Evolutionary conservation across 2,888 invertebrate species (phyloP), one percentile per base, ranked within the genome.

Genomic region (Chalcosyrphus nemorum): DNA sequence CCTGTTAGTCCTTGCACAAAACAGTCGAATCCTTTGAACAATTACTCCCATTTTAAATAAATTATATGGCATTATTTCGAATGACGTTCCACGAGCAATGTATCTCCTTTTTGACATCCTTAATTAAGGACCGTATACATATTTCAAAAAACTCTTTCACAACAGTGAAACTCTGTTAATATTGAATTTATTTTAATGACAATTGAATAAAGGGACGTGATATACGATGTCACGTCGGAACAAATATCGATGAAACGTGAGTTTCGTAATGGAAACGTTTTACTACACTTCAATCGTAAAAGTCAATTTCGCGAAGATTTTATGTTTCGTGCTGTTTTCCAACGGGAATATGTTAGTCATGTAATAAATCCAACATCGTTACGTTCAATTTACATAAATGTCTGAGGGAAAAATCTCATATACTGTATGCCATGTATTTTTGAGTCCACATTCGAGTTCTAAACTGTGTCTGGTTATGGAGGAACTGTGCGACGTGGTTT

Each of bases 361-460:
- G 59, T 57, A 56, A 57, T 75, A 75, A 75, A 75, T 56, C 57
- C 56, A 38, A 65, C 56, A 47, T 65, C 63, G 66, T 66, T 75
- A 75, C 56, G 56, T 65, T 75, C 56, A 75, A 56, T 75, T 66
- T 65, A 47, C 65, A 65, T 57, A 75, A 65, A 75, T 65, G 65
- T 75, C 75, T 65, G 65, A 35, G 43, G n/a, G n/a, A n/a, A 38
- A 65, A 75, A 72, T 61, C 71, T 59, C 59, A 59, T 71, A 50
- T 59, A 17, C 27, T 29, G 57, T 47, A 13, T 70, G 27, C 47
- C 35, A 24, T 29, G 19, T 19, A 29, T n/a, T 56, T 32, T 29
- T 56, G 68, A 43, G 56, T 54, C 43, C 56, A 19, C 47, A n/a
- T 32, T 19, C 35, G 29, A 11, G 43, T 41, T 43, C 19, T n/a